These are phyloP conservation scores for Centropus unirufus DNA, from an alignment of 2,113 vertebrate genomes.

Conservation along the genomic window DNA sequence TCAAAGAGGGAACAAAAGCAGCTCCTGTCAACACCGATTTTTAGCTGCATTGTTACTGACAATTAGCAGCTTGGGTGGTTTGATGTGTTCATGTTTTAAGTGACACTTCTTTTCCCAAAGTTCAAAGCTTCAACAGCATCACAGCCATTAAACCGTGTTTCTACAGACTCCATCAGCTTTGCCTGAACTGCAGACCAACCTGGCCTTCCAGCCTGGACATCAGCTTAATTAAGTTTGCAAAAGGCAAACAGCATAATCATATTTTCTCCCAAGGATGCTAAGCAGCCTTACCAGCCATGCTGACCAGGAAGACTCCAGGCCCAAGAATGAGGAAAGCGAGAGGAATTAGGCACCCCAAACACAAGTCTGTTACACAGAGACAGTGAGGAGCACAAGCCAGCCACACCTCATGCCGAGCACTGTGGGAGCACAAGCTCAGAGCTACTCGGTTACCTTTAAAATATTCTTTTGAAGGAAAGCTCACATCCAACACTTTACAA, in stretches of 20 bases:
- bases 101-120: not conserved
- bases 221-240: slow-evolving; percentile 61
- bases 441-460: not conserved
- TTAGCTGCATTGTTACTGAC: not conserved
- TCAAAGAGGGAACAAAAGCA: not conserved
- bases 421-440: not conserved
- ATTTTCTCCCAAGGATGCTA: slow-evolving; percentile 61
- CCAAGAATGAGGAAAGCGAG: slow-evolving; percentile 43
- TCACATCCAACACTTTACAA: not conserved
- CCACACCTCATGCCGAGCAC: not conserved
- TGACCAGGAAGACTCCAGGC: slow-evolving; percentile 47
- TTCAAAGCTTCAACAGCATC: slow-evolving; percentile 52
- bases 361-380: slow-evolving; percentile 10
- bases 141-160: slow-evolving; percentile 59
- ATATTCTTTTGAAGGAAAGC: not conserved
- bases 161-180: slow-evolving; percentile 66
- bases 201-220: slow-evolving; percentile 24
- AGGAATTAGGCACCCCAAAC: not conserved
- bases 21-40: not conserved
- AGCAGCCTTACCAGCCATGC: slow-evolving; percentile 49
- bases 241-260: slow-evolving; percentile 66
- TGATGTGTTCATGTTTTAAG: not conserved
- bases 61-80: slow-evolving; percentile 25
- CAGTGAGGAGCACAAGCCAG: not conserved
- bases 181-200: slow-evolving; percentile 36